These are phyloP conservation scores for Echiichthys vipera DNA, from an alignment of 2,797 vertebrate species.

Conservation along the genomic window DNA sequence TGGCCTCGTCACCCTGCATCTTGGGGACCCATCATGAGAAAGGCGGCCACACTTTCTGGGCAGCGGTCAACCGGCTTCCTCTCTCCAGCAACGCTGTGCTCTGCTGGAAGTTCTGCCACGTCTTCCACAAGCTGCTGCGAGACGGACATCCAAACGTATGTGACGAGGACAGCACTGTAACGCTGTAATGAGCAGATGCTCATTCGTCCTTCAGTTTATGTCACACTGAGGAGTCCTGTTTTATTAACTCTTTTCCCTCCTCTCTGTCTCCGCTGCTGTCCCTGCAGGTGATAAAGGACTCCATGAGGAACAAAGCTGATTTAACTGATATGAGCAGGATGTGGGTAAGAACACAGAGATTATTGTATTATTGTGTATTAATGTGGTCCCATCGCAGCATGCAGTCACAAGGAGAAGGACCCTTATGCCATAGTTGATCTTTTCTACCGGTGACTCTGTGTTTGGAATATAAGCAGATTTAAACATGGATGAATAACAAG, in stretches of 20 bases:
- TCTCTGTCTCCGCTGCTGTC: constrained; percentile 8
- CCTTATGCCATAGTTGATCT: not conserved
- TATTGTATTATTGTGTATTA: constrained; percentile 4
- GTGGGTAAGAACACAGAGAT: constrained; percentile 88
- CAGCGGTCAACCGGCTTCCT: constrained; percentile 93
- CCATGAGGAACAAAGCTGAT: constrained; percentile 94
- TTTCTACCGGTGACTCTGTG: not conserved
- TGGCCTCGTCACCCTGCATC: constrained; percentile 89
- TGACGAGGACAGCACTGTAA: constrained; percentile 26
- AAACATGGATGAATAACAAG: not conserved
- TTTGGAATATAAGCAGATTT: not conserved
- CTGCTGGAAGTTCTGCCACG: constrained; percentile 99
- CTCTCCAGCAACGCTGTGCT: constrained; percentile 97
- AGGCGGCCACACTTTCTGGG: constrained; percentile 98
- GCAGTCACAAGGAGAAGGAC: not conserved
- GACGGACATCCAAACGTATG: constrained; percentile 95
- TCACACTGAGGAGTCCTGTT: not conserved
- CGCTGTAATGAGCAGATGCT: too few species aligned
- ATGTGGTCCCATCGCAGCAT: not conserved
- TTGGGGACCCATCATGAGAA: constrained; percentile 98
- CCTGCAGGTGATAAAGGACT: constrained; percentile 95
- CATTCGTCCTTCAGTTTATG: not conserved
- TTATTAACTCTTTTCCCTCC: not conserved
- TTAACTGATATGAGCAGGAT: constrained; percentile 98
- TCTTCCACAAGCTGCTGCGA: constrained; percentile 97